A percentile compares a stretch with the other conserved stretches of the same genome.
These are phyloP conservation scores for Agonum fuliginosum DNA, from an alignment of 2,888 invertebrate species.

Conservation along the genomic window DNA sequence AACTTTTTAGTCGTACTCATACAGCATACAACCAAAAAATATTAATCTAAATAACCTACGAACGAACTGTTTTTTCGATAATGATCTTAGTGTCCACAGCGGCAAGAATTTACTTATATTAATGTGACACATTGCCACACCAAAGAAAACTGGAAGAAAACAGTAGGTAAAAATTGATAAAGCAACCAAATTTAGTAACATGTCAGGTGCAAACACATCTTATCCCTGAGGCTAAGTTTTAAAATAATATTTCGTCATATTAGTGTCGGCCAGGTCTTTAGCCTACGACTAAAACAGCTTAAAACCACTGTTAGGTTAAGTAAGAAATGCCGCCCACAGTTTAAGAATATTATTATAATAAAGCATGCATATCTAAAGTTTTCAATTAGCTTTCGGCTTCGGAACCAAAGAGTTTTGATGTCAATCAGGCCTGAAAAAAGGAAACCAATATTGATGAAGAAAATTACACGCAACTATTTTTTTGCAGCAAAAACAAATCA, in stretches of 20 bases:
- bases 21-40: too few species aligned
- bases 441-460: constrained; percentile 15
- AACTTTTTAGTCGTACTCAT: too few species aligned
- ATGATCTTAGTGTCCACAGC: too few species aligned
- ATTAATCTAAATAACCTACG: too few species aligned
- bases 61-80: too few species aligned
- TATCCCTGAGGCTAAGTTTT: constrained; percentile 7
- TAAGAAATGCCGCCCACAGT: constrained; percentile 50
- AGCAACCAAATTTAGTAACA: constrained; percentile 34
- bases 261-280: constrained; percentile 50
- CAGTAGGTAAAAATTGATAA: constrained; percentile 24
- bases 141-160: background rate
- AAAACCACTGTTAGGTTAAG: constrained; percentile 39
- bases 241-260: constrained; percentile 55
- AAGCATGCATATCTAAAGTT: constrained; percentile 50
- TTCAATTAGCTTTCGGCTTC: constrained; percentile 54
- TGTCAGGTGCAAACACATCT: constrained; percentile 47
- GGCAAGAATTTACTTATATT: too few species aligned
- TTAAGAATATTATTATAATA: constrained; percentile 58
- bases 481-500: constrained; percentile 46
- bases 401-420: constrained; percentile 35
- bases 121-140: background rate
- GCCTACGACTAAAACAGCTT: constrained; percentile 20
- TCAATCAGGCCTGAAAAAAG: constrained; percentile 1
- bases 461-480: constrained; percentile 49